Evolutionary conservation across 2,113 vertebrate genomes (phyloP).

Genomic region (Rallus limicola): DNA sequence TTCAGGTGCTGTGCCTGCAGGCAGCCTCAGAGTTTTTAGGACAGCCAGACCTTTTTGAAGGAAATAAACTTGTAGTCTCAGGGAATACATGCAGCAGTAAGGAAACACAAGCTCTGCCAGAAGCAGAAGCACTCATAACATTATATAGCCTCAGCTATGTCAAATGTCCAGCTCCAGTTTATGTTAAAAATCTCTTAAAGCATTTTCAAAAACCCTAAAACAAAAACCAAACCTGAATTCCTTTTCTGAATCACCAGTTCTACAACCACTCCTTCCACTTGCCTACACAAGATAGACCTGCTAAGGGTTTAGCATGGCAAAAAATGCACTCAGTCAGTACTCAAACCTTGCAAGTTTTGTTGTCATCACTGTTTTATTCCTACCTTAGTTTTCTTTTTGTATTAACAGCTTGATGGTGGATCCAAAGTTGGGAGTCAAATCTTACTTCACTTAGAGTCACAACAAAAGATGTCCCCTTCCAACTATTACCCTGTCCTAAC

Average conservation of each 20-base stretch:
- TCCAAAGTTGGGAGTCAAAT: neutral
- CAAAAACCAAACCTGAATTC: neutral
- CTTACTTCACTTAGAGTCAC: neutral
- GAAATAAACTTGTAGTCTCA: neutral
- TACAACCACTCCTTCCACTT: neutral
- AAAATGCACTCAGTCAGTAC: neutral
- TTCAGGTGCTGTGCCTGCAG: neutral
- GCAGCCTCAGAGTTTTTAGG: neutral
- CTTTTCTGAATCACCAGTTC: neutral
- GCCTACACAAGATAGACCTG: neutral
- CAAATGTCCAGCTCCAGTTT: accelerated
- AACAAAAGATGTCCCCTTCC: neutral
- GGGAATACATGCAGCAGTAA: neutral
- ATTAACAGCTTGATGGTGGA: neutral
- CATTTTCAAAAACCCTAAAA: too few relatives aligned
- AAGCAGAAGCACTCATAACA: neutral
- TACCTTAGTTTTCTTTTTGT: neutral
- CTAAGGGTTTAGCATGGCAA: neutral
- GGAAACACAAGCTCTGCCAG: neutral
- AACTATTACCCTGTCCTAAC: neutral
- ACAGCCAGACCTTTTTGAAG: neutral
- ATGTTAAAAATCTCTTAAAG: neutral
- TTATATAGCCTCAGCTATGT: neutral
- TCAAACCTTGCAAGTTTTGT: neutral
- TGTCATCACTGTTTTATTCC: neutral